phyloP scores from a whole-genome alignment of 2,113 vertebrate genomes.

The Sula dactylatra region DNA sequence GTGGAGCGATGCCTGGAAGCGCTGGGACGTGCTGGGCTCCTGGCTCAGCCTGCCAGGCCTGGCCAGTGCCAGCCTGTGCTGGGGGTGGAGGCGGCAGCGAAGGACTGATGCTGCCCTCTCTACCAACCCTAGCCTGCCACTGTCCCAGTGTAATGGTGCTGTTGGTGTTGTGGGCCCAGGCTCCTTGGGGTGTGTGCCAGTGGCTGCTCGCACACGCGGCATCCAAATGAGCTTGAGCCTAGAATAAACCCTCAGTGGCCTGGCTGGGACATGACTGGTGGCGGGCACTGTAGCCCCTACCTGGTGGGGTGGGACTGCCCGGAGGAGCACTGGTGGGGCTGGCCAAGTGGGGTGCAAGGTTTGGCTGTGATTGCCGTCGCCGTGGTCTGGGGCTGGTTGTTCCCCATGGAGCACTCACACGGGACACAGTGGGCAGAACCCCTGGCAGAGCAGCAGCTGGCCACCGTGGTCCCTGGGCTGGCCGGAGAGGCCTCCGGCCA shows the following conservation, averaged over 20 bases:
- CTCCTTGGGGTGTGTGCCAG: rapidly evolving
- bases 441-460: background rate
- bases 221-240: rapidly evolving
- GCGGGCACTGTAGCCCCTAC: rapidly evolving
- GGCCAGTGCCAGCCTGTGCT: background rate
- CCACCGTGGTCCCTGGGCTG: background rate
- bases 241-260: no score
- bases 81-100: background rate
- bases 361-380: rapidly evolving
- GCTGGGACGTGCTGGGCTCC: background rate
- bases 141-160: rapidly evolving
- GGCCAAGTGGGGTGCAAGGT: background rate
- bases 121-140: rapidly evolving
- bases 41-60: background rate
- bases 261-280: rapidly evolving
- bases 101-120: background rate
- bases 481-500: no score
- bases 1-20: background rate
- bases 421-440: background rate
- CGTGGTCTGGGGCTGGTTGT: no score
- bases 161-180: rapidly evolving
- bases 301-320: background rate
- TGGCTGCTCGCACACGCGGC: rapidly evolving
- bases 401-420: rapidly evolving
- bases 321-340: background rate